Evolutionary conservation across 2,797 vertebrate species (phyloP).

Genomic region (Sebastes vulpes): DNA sequence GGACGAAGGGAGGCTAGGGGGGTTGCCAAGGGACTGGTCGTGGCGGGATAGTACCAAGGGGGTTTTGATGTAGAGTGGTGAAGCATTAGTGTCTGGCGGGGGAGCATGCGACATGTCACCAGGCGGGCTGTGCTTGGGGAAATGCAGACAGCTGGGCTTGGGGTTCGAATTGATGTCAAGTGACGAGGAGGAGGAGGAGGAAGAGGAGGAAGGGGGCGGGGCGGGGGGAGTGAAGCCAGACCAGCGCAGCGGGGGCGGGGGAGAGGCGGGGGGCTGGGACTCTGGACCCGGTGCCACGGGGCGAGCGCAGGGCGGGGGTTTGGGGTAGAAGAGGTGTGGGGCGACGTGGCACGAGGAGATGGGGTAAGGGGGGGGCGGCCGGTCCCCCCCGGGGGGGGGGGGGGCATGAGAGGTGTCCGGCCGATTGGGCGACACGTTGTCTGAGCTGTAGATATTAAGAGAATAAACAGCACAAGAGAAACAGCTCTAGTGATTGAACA

Average conservation of each 20-base stretch:
- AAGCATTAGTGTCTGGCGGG: slow-evolving; percentile 83
- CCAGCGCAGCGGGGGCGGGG: slow-evolving; percentile 85
- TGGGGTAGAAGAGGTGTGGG: slow-evolving; percentile 86
- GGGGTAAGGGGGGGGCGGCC: slow-evolving; percentile 87
- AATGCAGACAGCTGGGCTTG: slow-evolving; percentile 88
- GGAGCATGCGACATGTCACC: slow-evolving; percentile 80
- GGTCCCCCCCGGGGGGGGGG: slow-evolving; percentile 86
- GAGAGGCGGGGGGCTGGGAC: slow-evolving; percentile 84
- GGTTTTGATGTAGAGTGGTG: slow-evolving; percentile 88
- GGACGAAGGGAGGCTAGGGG: slow-evolving; percentile 87
- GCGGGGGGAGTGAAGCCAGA: slow-evolving; percentile 85
- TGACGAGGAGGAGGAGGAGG: slow-evolving; percentile 86
- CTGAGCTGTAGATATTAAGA: slow-evolving; percentile 90
- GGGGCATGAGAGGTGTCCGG: slow-evolving; percentile 90
- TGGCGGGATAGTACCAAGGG: slow-evolving; percentile 88
- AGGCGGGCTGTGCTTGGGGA: slow-evolving; percentile 86
- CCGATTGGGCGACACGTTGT: slow-evolving; percentile 89
- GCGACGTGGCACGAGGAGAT: slow-evolving; percentile 79
- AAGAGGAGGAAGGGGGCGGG: slow-evolving; percentile 82
- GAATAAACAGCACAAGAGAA: slow-evolving; percentile 86
- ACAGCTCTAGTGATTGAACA: slow-evolving; percentile 87
- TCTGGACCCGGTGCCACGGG: slow-evolving; percentile 87
- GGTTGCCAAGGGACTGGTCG: slow-evolving; percentile 84
- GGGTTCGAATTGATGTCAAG: slow-evolving; percentile 90
- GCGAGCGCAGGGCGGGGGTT: slow-evolving; percentile 85